Conservation (phyloP, 2,888 invertebrate genomes). For the Antitype chi region DNA sequence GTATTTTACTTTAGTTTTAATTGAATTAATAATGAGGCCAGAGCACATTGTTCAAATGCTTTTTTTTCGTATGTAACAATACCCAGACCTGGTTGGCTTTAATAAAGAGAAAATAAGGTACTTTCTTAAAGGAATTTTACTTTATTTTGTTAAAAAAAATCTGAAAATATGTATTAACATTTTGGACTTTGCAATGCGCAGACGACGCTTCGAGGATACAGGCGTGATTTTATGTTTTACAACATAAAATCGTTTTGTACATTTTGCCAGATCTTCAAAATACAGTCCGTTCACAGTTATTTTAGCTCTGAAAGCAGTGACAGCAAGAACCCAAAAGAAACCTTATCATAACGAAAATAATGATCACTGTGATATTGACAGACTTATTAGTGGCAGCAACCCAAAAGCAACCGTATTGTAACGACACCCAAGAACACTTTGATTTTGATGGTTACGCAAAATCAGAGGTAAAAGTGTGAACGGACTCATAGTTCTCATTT, state of each 20-base stretch:
- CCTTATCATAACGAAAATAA: too few species aligned
- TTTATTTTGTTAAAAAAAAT: neutral
- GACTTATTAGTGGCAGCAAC: too few species aligned
- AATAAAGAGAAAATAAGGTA: neutral
- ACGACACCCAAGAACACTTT: too few species aligned
- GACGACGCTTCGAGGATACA: neutral
- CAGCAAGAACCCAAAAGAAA: too few species aligned
- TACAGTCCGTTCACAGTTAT: too few species aligned
- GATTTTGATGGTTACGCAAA: too few species aligned
- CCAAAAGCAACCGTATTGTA: too few species aligned
- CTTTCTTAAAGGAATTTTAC: neutral
- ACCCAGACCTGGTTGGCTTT: too few species aligned
- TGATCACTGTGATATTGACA: too few species aligned
- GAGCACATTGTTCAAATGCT: neutral
- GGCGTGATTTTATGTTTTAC: neutral
- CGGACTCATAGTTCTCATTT: neutral
- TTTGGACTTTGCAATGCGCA: neutral
- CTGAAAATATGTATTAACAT: neutral
- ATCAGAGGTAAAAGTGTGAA: too few species aligned
- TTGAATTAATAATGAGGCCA: slow-evolving; percentile 33
- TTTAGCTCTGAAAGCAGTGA: too few species aligned
- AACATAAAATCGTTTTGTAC: neutral
- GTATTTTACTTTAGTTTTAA: slow-evolving; percentile 13
- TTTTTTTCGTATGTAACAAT: neutral
- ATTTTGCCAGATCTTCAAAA: neutral